Evolutionary conservation across 2,888 invertebrate genomes (phyloP).

Genomic region (Himalopsyche tibetana): DNA sequence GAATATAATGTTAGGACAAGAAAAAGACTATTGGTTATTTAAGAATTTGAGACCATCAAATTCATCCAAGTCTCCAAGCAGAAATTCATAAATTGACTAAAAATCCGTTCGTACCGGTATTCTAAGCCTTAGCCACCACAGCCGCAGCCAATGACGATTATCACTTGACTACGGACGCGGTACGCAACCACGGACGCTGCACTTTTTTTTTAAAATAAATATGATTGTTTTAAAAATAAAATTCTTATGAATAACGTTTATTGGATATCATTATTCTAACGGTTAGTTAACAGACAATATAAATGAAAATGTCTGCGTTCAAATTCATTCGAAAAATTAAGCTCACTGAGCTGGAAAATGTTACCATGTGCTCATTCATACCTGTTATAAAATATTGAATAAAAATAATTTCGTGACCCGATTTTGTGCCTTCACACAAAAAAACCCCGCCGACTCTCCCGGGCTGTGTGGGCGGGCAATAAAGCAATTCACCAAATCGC

Average conservation of each 20-base stretch:
- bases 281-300: not conserved
- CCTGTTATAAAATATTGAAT: constrained; percentile 52
- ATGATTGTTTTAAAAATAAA: too few species aligned
- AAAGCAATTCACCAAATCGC: constrained; percentile 66
- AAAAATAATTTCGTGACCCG: constrained; percentile 59
- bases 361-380: constrained; percentile 11
- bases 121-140: too few species aligned
- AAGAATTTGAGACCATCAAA: too few species aligned
- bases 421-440: constrained; percentile 46
- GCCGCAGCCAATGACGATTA: too few species aligned
- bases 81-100: too few species aligned
- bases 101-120: too few species aligned
- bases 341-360: constrained; percentile 18
- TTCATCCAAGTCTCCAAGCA: too few species aligned
- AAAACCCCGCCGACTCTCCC: constrained; percentile 21
- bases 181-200: too few species aligned
- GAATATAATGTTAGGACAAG: too few species aligned
- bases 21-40: too few species aligned
- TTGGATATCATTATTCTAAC: not conserved
- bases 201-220: too few species aligned
- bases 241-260: not conserved
- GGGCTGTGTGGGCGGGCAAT: constrained; percentile 55
- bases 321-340: constrained; percentile 24
- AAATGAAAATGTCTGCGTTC: constrained; percentile 21
- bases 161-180: too few species aligned